phyloP scores from a whole-genome alignment of 1,140 invertebrate genomes.

The Andricus grossulariae region DNA sequence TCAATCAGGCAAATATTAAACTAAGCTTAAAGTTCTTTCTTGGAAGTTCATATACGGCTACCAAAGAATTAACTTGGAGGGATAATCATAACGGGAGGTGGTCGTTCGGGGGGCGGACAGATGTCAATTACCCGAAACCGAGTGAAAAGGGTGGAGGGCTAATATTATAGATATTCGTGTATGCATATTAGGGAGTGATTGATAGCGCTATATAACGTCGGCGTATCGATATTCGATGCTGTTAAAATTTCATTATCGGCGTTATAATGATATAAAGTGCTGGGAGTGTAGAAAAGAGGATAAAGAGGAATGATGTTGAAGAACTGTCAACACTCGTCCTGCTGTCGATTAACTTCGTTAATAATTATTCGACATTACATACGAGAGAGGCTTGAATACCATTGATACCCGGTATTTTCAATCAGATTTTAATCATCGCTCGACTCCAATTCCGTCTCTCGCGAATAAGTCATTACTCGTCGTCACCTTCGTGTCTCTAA shows the following conservation, averaged over 20 bases:
- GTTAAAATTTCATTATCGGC: slow-evolving; percentile 71
- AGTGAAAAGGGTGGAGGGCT: slow-evolving; percentile 27
- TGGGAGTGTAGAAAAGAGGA: slow-evolving; percentile 32
- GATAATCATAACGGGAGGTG: slow-evolving; percentile 50
- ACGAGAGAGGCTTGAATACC: slow-evolving; percentile 40
- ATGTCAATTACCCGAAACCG: slow-evolving; percentile 56
- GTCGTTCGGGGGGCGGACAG: slow-evolving; percentile 51
- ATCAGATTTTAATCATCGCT: slow-evolving; percentile 64
- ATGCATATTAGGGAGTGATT: slow-evolving; percentile 57
- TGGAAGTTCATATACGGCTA: neutral
- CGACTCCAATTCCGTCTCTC: slow-evolving; percentile 34
- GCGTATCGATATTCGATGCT: slow-evolving; percentile 68
- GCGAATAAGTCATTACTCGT: slow-evolving; percentile 43
- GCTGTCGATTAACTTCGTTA: slow-evolving; percentile 72
- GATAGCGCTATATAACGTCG: slow-evolving; percentile 59
- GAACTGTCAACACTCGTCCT: slow-evolving; percentile 65
- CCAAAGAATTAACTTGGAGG: slow-evolving; percentile 35
- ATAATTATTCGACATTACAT: slow-evolving; percentile 64
- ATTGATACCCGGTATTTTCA: slow-evolving; percentile 55
- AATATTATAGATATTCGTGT: slow-evolving; percentile 32
- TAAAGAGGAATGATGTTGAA: slow-evolving; percentile 32
- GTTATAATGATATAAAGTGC: slow-evolving; percentile 69
- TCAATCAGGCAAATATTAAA: neutral
- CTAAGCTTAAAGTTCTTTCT: neutral
- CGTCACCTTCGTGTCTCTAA: neutral